Conservation (phyloP, 2,113 vertebrate genomes). For the Cricetomys ansorgei region DNA sequence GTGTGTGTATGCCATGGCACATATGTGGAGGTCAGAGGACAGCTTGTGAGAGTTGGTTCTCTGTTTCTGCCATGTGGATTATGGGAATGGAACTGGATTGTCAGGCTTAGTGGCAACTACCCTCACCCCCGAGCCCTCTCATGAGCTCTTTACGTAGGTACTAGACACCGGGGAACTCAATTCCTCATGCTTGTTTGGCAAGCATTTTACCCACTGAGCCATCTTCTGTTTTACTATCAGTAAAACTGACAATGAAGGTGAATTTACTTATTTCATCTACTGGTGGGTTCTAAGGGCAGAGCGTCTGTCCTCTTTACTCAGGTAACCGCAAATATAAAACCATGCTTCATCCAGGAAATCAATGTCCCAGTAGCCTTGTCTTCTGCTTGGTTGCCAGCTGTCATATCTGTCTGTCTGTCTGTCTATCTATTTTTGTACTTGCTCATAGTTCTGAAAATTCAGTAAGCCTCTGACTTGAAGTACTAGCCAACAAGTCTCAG, state of each 20-base stretch:
- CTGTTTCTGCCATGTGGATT: not conserved
- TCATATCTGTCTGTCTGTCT: too few relatives aligned
- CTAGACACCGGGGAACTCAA: too few relatives aligned
- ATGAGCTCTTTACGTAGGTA: not conserved
- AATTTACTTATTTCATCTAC: not conserved
- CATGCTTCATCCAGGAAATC: fast-evolving
- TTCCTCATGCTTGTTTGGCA: not conserved
- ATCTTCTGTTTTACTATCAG: not conserved
- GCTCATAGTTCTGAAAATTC: not conserved
- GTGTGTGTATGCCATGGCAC: not conserved
- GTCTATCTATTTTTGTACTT: not conserved
- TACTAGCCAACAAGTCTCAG: not conserved
- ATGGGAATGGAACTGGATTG: not conserved
- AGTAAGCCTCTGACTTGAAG: not conserved
- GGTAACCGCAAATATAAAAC: not conserved
- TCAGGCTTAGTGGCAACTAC: not conserved
- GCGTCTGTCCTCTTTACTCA: not conserved
- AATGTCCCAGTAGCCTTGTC: not conserved
- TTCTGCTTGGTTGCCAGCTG: not conserved
- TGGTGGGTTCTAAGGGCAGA: fast-evolving
- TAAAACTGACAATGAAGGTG: not conserved
- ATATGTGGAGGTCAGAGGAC: too few relatives aligned
- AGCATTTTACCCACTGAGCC: not conserved
- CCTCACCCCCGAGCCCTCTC: not conserved
- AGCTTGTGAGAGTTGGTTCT: not conserved